phyloP scores from a whole-genome alignment of 2,888 invertebrate species.

The Liopterus haemorrhoidalis region DNA sequence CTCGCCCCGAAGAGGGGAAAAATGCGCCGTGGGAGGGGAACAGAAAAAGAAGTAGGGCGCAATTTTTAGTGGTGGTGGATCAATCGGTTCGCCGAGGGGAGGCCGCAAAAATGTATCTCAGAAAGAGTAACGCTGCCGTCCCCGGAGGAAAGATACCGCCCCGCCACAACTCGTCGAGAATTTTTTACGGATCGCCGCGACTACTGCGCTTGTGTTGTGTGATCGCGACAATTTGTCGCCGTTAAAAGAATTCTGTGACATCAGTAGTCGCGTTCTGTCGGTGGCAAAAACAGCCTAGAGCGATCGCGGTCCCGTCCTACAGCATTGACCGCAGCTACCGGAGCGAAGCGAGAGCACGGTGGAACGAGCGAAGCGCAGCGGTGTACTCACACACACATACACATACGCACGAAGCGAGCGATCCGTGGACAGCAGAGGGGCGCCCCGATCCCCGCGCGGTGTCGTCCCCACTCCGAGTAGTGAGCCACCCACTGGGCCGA shows the following conservation, averaged over 20 bases:
- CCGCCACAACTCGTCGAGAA: conserved; percentile 34
- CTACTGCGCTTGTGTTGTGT: conserved; percentile 47
- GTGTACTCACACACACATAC: conserved; percentile 36
- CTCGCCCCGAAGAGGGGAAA: conserved; percentile 51
- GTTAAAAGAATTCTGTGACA: conserved; percentile 49
- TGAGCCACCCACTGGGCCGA: conserved; percentile 57
- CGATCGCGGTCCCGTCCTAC: conserved; percentile 20
- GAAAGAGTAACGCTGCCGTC: conserved; percentile 43
- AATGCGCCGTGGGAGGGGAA: conserved; percentile 42
- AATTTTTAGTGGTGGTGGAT: conserved; percentile 48
- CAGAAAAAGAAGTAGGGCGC: conserved; percentile 48
- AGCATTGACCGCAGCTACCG: conserved; percentile 32
- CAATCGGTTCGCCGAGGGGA: conserved; percentile 44
- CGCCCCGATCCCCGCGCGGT: conserved; percentile 47
- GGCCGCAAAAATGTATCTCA: conserved; percentile 45
- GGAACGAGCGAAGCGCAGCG: conserved; percentile 44
- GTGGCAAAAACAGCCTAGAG: conserved; percentile 44
- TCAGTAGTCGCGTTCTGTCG: conserved; percentile 47
- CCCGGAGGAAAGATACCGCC: conserved; percentile 33
- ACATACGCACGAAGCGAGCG: neutral
- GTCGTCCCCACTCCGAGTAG: conserved; percentile 48
- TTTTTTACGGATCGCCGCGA: conserved; percentile 43
- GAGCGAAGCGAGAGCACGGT: conserved; percentile 7
- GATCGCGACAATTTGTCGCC: conserved; percentile 49
- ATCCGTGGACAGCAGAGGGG: conserved; percentile 7